Conservation (phyloP, 1,140 invertebrate genomes). For the Brachionus sp. region DNA sequence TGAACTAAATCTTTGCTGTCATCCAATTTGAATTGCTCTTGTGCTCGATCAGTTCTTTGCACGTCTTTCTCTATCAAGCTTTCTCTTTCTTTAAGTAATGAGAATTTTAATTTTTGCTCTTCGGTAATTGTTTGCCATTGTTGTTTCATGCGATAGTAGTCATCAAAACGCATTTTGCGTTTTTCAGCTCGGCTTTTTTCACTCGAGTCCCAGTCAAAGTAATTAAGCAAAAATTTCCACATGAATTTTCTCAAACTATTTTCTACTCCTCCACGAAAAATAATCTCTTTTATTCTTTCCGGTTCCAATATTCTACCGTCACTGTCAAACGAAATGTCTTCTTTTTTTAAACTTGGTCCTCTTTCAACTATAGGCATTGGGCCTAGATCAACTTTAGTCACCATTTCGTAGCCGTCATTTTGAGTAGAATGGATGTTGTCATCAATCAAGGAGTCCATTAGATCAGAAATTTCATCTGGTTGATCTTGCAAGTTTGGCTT, state of each 20-base stretch:
- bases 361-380: slow-evolving; percentile 51
- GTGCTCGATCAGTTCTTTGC: slow-evolving; percentile 84
- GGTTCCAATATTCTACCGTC: slow-evolving; percentile 66
- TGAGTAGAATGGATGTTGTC: slow-evolving; percentile 3
- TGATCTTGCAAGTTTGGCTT: slow-evolving; percentile 62
- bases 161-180: background rate
- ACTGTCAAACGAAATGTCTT: slow-evolving; percentile 76
- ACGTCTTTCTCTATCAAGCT: slow-evolving; percentile 97
- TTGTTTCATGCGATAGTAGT: slow-evolving; percentile 87
- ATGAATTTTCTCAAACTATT: slow-evolving; percentile 74
- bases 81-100: slow-evolving; percentile 80
- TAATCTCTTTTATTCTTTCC: slow-evolving; percentile 69
- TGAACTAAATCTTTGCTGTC: slow-evolving; percentile 80
- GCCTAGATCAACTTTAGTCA: slow-evolving; percentile 46
- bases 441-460: slow-evolving; percentile 34
- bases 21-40: slow-evolving; percentile 84
- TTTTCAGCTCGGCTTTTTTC: slow-evolving; percentile 64
- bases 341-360: slow-evolving; percentile 68
- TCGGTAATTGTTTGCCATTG: slow-evolving; percentile 88
- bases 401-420: slow-evolving; percentile 34
- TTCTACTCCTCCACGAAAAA: slow-evolving; percentile 76
- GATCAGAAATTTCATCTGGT: slow-evolving; percentile 60
- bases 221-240: slow-evolving; percentile 91
- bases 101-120: slow-evolving; percentile 70
- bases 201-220: slow-evolving; percentile 79